phyloP scores from a whole-genome alignment of 2,888 invertebrate species.

The Lasioglossum lativentre region DNA sequence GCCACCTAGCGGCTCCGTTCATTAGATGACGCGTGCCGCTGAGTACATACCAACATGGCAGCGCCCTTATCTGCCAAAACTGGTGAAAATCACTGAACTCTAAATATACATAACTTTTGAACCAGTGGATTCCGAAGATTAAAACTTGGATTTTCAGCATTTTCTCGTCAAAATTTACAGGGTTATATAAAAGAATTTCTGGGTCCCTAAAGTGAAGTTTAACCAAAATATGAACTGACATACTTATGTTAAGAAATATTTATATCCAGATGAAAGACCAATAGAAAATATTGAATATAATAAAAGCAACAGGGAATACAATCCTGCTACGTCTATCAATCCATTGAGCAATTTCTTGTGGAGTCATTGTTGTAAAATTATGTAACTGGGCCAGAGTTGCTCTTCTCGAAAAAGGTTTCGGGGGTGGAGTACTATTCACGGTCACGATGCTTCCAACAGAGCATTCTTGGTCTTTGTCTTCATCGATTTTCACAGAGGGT shows the following conservation, averaged over 20 bases:
- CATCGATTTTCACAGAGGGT: conserved; percentile 90
- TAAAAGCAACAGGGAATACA: conserved; percentile 91
- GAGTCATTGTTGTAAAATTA: conserved; percentile 91
- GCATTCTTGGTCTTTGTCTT: conserved; percentile 86
- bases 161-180: too few species aligned
- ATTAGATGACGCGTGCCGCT: too few species aligned
- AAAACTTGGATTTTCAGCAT: too few species aligned
- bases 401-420: conserved; percentile 79
- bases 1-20: too few species aligned
- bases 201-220: too few species aligned
- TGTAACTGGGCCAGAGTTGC: conserved; percentile 80
- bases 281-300: conserved; percentile 92
- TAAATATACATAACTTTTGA: too few species aligned
- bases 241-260: not conserved
- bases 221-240: not conserved
- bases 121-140: too few species aligned
- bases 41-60: too few species aligned
- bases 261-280: conserved; percentile 90
- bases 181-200: too few species aligned
- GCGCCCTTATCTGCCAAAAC: too few species aligned
- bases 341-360: conserved; percentile 95
- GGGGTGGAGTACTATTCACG: conserved; percentile 77
- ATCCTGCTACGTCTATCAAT: conserved; percentile 92
- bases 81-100: too few species aligned
- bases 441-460: conserved; percentile 80